Percentiles rank a stretch among this genome's conserved stretches.
Evolutionary conservation across 1,140 invertebrate species (phyloP).

Genomic region (Sinella curviseta): DNA sequence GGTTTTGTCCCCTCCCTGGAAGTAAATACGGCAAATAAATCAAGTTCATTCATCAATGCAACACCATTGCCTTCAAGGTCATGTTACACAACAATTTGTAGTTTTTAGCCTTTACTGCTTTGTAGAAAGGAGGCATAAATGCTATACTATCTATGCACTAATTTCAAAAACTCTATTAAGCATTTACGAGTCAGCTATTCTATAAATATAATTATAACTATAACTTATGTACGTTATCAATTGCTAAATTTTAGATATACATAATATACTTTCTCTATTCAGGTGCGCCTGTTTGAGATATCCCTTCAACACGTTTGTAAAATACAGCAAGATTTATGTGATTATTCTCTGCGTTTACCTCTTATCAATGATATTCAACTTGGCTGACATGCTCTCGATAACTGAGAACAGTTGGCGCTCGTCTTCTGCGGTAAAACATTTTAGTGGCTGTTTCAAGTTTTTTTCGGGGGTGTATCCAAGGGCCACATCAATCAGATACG

Average conservation of each 20-base stretch:
- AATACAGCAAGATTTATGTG: neutral
- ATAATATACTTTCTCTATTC: too few relatives aligned
- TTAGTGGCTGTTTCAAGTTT: conserved; percentile 34
- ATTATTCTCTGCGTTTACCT: neutral
- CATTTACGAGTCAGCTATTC: too few relatives aligned
- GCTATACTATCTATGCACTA: too few relatives aligned
- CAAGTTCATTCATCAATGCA: too few relatives aligned
- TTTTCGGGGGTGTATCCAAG: neutral
- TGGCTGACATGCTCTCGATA: neutral
- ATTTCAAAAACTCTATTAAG: too few relatives aligned
- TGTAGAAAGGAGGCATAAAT: too few relatives aligned
- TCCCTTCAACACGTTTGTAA: neutral
- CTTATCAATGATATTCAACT: neutral
- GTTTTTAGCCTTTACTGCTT: too few relatives aligned
- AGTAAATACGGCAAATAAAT: neutral
- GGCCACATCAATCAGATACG: neutral
- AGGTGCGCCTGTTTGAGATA: neutral
- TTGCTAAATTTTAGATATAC: too few relatives aligned
- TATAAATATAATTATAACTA: too few relatives aligned
- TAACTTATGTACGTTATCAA: too few relatives aligned
- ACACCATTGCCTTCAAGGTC: too few relatives aligned
- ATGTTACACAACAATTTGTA: too few relatives aligned
- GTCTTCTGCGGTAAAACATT: conserved; percentile 35
- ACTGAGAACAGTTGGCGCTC: neutral
- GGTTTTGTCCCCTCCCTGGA: neutral